Conservation (phyloP, 2,113 vertebrate species). For the Bombycilla garrulus region DNA sequence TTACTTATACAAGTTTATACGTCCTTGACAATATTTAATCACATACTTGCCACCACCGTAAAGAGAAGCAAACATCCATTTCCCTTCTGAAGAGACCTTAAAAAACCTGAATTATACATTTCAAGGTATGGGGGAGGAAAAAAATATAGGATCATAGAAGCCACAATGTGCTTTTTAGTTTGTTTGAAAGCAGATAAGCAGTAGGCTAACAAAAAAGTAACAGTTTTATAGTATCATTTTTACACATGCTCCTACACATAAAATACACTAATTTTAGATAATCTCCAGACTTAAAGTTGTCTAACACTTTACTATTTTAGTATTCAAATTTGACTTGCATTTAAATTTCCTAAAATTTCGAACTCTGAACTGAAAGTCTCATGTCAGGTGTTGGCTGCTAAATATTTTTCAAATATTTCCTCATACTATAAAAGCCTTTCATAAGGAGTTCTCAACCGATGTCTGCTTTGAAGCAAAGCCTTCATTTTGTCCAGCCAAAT, state of each 20-base stretch:
- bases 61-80: background rate
- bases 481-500: background rate
- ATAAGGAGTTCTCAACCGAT: background rate
- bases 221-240: background rate
- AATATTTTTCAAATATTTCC: background rate
- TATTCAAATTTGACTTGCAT: background rate
- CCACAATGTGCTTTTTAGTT: background rate
- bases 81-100: background rate
- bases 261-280: background rate
- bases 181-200: background rate
- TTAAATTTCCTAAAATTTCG: background rate
- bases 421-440: background rate
- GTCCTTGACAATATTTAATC: background rate
- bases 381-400: background rate
- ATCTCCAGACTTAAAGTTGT: background rate
- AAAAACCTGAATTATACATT: background rate
- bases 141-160: background rate
- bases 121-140: background rate
- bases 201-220: background rate
- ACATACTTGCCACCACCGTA: background rate
- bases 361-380: background rate
- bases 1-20: background rate
- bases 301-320: background rate
- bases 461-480: background rate
- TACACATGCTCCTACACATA: background rate